Conservation (phyloP, 2,888 invertebrate genomes). For the Scelioninae gen. 1 region DNA sequence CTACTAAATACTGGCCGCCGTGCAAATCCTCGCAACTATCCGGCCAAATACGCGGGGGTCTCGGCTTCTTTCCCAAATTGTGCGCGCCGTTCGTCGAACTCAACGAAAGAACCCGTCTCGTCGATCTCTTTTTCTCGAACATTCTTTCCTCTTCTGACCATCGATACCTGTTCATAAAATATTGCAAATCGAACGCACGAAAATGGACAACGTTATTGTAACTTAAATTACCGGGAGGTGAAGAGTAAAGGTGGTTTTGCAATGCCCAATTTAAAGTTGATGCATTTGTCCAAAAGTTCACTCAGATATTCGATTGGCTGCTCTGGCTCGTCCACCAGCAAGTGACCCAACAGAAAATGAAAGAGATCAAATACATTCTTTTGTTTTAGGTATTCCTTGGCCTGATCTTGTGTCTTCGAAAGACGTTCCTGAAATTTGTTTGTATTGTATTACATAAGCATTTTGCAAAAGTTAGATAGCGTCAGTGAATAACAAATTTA, state of each 20-base stretch:
- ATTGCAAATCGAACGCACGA: conserved; percentile 33
- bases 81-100: no score
- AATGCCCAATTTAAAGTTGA: conserved; percentile 84
- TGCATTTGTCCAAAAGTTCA: conserved; percentile 84
- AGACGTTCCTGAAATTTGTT: conserved; percentile 54
- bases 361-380: conserved; percentile 84
- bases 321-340: conserved; percentile 82
- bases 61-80: no score
- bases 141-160: conserved; percentile 31
- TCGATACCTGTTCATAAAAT: conserved; percentile 25
- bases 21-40: no score
- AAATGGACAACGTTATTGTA: conserved; percentile 19
- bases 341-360: conserved; percentile 84
- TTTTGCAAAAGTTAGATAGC: neutral
- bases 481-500: neutral
- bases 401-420: conserved; percentile 79
- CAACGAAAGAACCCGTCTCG: no score
- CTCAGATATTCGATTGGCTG: conserved; percentile 84
- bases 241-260: conserved; percentile 85
- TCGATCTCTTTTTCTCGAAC: conserved; percentile 45
- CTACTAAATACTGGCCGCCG: no score
- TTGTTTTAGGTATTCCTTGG: conserved; percentile 82
- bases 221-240: conserved; percentile 74
- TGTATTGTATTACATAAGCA: neutral
- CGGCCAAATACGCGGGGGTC: no score